These are phyloP conservation scores for Taurulus bubalis DNA, from an alignment of 2,113 vertebrate species.

Conservation along the genomic window DNA sequence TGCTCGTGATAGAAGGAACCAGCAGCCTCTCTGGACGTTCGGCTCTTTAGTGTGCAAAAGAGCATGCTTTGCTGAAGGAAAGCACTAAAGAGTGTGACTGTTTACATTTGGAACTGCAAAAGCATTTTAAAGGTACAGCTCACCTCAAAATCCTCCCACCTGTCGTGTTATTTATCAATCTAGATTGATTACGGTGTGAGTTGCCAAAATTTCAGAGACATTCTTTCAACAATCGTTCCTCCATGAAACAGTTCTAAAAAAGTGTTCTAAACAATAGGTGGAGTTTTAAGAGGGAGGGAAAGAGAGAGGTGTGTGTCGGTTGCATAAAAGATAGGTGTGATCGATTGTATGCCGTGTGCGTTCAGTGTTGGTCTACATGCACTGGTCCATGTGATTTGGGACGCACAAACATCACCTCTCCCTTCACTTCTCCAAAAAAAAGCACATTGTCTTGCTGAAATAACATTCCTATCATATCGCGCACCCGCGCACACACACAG, in stretches of 20 bases:
- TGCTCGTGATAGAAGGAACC: not conserved
- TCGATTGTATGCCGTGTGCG: slow-evolving; percentile 13
- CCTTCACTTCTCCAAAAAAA: slow-evolving; percentile 26
- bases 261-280: too few relatives aligned
- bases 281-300: too few relatives aligned
- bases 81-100: slow-evolving; percentile 31
- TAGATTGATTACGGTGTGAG: too few relatives aligned
- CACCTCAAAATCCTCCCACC: too few relatives aligned
- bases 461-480: slow-evolving; percentile 62
- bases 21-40: not conserved
- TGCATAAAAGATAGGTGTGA: not conserved
- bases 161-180: too few relatives aligned
- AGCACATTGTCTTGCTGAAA: slow-evolving; percentile 41
- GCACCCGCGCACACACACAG: slow-evolving; percentile 7
- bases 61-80: slow-evolving; percentile 29
- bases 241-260: too few relatives aligned
- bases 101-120: slow-evolving; percentile 35
- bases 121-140: slow-evolving; percentile 1
- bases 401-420: slow-evolving; percentile 32
- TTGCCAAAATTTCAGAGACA: too few relatives aligned
- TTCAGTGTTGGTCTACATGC: slow-evolving; percentile 17
- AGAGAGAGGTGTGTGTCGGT: too few relatives aligned
- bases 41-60: slow-evolving; percentile 9
- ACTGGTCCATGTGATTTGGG: slow-evolving; percentile 34
- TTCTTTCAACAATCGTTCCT: not conserved